Base-by-base conservation (phyloP, 2,797 vertebrate genomes). In the Coregonus suidteri region DNA sequence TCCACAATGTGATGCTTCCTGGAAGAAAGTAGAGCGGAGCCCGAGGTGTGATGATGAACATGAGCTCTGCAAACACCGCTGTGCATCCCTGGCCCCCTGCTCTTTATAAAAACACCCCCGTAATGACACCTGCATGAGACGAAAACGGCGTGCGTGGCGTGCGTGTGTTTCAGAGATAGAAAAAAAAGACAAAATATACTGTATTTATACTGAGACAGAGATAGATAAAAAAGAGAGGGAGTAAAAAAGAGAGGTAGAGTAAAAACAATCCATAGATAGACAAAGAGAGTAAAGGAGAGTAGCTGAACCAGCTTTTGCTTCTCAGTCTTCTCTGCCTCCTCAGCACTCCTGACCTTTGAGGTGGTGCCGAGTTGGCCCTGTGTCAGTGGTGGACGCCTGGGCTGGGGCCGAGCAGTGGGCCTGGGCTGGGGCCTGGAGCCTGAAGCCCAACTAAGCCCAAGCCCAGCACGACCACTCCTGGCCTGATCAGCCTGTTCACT, bases 271-370 rank as follows among this genome's bases (percentile, higher is more conserved):
- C 67, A 47, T 5, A 84, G 70, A 53, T 14, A 11, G 52, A 37
- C 5, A 34, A 2, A 15, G 16, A 34, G 14, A 69, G 35, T 4
- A 37, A 37, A 34, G 34, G 34, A 41, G 35, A 4, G n/a, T n/a
- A 47, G 3, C 68, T 47, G 34, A 41, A 47, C 37, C 25, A 25
- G 25, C 25, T 25, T 25, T 25, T 67, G 30, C 35, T 67, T 35
- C 3, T 67, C 31, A 67, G 65, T 69, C 67, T 76, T 84, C 82
- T 85, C 84, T 81, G 83, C 84, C 80, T 84, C 83, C 84, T 87
- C 78, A 85, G 80, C 85, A 86, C 59, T 82, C 89, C 88, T 90
- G 91, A 89, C 84, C 86, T 87, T 88, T 88, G 90, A 91, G 81
- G 80, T 78, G 84, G 86, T 84, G 85, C 88, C 86, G 77, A 79